Evolutionary conservation across 2,888 invertebrate species (phyloP).

Genomic region (Emesis furor): DNA sequence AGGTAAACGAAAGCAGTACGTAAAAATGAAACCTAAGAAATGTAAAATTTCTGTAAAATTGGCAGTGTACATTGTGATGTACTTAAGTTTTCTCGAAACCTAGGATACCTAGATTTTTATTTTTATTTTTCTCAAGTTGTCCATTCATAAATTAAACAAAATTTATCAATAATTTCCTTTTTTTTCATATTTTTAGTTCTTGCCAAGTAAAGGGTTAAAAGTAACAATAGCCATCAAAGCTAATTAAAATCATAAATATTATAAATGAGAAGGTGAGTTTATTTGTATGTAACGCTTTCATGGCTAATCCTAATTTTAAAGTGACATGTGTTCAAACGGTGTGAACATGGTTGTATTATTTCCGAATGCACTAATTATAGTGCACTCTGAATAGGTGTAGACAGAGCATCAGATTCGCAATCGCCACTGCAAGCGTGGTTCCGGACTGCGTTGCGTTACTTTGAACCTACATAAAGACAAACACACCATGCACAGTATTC

Average conservation of each 20-base stretch:
- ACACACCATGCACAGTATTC: neutral
- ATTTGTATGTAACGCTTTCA: too few relatives aligned
- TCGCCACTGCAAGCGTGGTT: slow-evolving; percentile 77
- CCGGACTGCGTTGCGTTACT: slow-evolving; percentile 77
- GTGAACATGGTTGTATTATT: neutral
- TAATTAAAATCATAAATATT: too few relatives aligned
- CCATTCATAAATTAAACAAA: neutral
- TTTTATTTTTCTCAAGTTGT: slow-evolving; percentile 33
- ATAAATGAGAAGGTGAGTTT: too few relatives aligned
- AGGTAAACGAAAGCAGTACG: slow-evolving; percentile 72
- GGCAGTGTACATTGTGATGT: slow-evolving; percentile 28
- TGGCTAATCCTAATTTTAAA: too few relatives aligned
- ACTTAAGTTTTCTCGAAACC: slow-evolving; percentile 39
- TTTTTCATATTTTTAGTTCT: too few relatives aligned
- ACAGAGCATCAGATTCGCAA: slow-evolving; percentile 78
- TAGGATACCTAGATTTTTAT: slow-evolving; percentile 28
- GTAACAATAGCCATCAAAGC: too few relatives aligned
- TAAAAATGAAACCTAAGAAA: slow-evolving; percentile 73
- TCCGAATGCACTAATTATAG: neutral
- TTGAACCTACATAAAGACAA: slow-evolving; percentile 63
- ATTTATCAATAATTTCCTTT: too few relatives aligned
- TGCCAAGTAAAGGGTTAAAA: too few relatives aligned
- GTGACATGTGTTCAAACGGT: neutral
- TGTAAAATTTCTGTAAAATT: slow-evolving; percentile 45
- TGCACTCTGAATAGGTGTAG: neutral